Conservation (phyloP, 2,888 invertebrate genomes). For the Drosophila meridiana region DNA sequence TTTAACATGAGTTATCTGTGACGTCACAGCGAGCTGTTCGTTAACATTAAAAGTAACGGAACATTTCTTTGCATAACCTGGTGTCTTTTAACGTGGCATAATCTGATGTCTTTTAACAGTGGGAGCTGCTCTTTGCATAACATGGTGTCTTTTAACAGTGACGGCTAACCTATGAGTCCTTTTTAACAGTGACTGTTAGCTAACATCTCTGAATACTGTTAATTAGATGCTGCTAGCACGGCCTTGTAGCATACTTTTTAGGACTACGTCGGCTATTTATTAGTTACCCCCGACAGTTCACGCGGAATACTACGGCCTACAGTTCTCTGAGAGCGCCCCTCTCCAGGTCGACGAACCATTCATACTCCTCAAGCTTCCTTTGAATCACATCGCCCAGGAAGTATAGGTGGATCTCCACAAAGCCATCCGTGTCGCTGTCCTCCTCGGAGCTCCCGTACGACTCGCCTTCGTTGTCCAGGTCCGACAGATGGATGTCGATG, state of each 20-base stretch:
- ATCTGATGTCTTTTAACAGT: too few species aligned
- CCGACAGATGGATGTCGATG: slow-evolving; percentile 52
- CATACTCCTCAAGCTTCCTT: slow-evolving; percentile 19
- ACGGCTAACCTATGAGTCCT: too few species aligned
- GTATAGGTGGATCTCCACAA: slow-evolving; percentile 15
- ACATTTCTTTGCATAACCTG: too few species aligned
- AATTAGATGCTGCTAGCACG: not conserved
- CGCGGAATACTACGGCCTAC: not conserved
- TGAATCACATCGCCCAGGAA: slow-evolving; percentile 9
- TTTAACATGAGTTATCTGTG: too few species aligned
- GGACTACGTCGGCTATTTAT: not conserved
- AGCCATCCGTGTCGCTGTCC: not conserved
- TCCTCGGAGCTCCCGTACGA: not conserved
- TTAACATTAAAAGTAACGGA: too few species aligned
- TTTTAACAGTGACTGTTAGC: too few species aligned
- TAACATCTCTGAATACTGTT: not conserved
- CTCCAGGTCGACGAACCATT: not conserved
- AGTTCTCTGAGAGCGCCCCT: not conserved
- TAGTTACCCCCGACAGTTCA: not conserved
- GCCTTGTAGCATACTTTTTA: not conserved
- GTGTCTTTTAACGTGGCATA: too few species aligned
- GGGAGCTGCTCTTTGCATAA: too few species aligned
- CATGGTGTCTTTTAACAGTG: too few species aligned
- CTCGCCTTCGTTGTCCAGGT: not conserved
- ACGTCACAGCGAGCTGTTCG: too few species aligned